Evolutionary conservation across 2,113 vertebrate species (phyloP), one percentile per base, ranked within the genome.

Genomic region (Ellobius talpinus): DNA sequence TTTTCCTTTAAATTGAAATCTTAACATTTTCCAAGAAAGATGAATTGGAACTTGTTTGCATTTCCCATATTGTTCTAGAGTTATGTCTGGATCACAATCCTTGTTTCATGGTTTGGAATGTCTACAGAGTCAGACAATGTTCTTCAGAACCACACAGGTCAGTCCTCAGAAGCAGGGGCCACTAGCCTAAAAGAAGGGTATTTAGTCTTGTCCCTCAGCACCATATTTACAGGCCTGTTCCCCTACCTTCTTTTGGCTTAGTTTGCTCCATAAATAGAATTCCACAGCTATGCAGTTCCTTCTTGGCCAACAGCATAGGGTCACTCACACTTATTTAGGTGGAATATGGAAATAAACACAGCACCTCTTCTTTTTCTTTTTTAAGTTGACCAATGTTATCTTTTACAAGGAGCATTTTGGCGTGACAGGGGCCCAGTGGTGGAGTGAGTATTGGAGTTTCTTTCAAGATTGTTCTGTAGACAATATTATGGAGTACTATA

Each of bases 81-180:
- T 66, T 77, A 72, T n/a, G 55, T 13, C 19, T 33, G 89, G 33
- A 66, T 70, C 63, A 73, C 74, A 85, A 23, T 70, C 65, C 14
- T 93, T 96, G 5, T 68, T 91, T 72, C 79, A n/a, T 87, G 26
- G 36, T 91, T 92, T 95, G 72, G 55, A 93, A 68, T 92, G 58
- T 94, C 63, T 36, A 24, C 5, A 87, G 50, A 96, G 11, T 90
- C 45, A 88, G 73, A 76, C 33, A 33, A 42, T 84, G 1, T 66
- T 89, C 24, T 89, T 96, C 45, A 82, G 39, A 96, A 77, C 21
- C 87, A 45, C 0, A 89, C 7, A 76, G 23, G 33, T 78, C 26
- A 50, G 33, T 29, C 16, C 5, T 85, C 82, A 65, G 39, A 89
- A 70, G 65, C 7, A 86, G 29, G 81, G 68, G 50, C 39, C 72